Evolutionary conservation across 2,113 vertebrate genomes (phyloP).

Genomic region (Nipponia nippon): DNA sequence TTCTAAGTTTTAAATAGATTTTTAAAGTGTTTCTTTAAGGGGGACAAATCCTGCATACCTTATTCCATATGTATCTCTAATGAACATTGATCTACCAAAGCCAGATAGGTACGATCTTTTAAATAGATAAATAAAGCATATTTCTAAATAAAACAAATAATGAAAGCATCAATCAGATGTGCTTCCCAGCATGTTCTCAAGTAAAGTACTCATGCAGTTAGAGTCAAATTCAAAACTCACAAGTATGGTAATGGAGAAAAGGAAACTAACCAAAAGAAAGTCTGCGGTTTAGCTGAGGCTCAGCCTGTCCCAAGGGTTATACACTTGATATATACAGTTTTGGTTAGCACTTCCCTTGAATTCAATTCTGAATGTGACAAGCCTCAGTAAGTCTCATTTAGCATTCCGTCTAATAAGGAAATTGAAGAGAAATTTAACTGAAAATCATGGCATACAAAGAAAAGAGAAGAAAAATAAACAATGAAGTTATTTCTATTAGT

Average conservation of each 20-base stretch:
- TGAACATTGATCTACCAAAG: neutral
- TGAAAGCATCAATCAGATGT: neutral
- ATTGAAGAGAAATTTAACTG: slow-evolving; percentile 16
- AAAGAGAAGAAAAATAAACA: slow-evolving; percentile 17
- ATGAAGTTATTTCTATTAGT: neutral
- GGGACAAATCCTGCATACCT: neutral
- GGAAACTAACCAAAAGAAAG: slow-evolving; percentile 40
- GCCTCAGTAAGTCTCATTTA: slow-evolving; percentile 20
- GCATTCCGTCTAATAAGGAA: neutral
- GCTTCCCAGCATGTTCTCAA: neutral
- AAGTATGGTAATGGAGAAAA: neutral
- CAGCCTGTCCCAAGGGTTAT: neutral
- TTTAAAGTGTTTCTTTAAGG: neutral
- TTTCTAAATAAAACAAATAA: neutral
- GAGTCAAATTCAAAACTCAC: neutral
- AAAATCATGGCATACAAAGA: neutral
- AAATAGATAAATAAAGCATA: neutral
- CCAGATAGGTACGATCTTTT: neutral
- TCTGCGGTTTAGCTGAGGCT: slow-evolving; percentile 5
- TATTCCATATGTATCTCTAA: neutral
- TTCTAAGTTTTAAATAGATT: neutral
- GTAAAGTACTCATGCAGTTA: neutral
- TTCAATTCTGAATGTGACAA: slow-evolving; percentile 26
- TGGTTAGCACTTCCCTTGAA: slow-evolving; percentile 20
- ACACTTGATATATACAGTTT: neutral